These are phyloP conservation scores for Platichthys stellatus DNA, from an alignment of 2,113 vertebrate genomes.

Conservation along the genomic window DNA sequence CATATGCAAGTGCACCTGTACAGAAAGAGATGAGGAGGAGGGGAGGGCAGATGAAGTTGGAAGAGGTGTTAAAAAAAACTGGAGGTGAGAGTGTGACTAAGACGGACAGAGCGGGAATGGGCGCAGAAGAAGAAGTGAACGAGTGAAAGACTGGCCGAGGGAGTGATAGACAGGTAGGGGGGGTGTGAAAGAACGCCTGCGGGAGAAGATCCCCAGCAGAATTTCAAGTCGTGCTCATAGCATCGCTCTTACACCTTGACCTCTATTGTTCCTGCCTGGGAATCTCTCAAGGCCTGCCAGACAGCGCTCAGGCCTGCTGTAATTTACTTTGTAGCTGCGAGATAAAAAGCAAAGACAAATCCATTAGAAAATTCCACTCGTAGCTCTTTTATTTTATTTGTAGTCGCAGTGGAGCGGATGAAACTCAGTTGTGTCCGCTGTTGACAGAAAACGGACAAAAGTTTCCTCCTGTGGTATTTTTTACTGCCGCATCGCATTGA, in stretches of 20 bases:
- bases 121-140: slow-evolving; percentile 32
- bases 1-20: slow-evolving; percentile 14
- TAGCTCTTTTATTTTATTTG: slow-evolving; percentile 63
- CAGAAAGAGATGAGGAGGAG: background rate
- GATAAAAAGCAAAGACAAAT: slow-evolving; percentile 69
- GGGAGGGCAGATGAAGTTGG: background rate
- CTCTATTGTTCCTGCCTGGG: slow-evolving; percentile 55
- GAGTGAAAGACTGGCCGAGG: slow-evolving; percentile 19
- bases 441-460: slow-evolving; percentile 48
- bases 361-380: slow-evolving; percentile 45
- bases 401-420: slow-evolving; percentile 54
- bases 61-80: slow-evolving; percentile 67
- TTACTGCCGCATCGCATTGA: slow-evolving; percentile 24
- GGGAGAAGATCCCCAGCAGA: slow-evolving; percentile 54
- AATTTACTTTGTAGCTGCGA: slow-evolving; percentile 61
- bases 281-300: slow-evolving; percentile 69
- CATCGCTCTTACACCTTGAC: slow-evolving; percentile 69
- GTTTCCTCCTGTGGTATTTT: slow-evolving; percentile 38
- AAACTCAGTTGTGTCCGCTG: slow-evolving; percentile 41
- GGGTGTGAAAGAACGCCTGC: slow-evolving; percentile 48
- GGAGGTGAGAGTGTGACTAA: slow-evolving; percentile 19
- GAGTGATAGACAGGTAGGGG: slow-evolving; percentile 23
- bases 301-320: slow-evolving; percentile 53
- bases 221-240: slow-evolving; percentile 63
- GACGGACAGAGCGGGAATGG: slow-evolving; percentile 16